These are phyloP conservation scores for Solenopsis invicta DNA, from an alignment of 1,140 invertebrate genomes.

Conservation along the genomic window DNA sequence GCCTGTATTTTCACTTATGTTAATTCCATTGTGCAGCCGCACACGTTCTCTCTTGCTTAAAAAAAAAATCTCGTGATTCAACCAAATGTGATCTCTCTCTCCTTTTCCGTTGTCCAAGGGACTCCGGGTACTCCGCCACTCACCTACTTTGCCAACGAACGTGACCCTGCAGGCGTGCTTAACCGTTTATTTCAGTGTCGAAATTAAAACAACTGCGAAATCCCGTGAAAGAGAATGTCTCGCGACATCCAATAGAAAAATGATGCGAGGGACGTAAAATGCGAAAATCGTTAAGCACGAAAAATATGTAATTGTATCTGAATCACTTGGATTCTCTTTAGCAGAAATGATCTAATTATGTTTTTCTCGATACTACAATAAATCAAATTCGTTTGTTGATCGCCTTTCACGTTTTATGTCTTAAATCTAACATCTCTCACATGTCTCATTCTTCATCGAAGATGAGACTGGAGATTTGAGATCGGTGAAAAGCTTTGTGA, in stretches of 20 bases:
- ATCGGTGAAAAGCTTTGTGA: conserved; percentile 31
- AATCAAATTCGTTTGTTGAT: not conserved
- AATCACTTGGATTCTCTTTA: not conserved
- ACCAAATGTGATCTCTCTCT: conserved; percentile 36
- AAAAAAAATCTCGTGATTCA: conserved; percentile 62
- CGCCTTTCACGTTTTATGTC: not conserved
- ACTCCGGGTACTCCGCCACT: conserved; percentile 35
- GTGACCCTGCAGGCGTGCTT: conserved; percentile 21
- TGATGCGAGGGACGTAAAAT: conserved; percentile 6
- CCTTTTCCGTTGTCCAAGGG: conserved; percentile 67
- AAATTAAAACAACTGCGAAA: conserved; percentile 18
- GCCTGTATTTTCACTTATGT: conserved; percentile 83
- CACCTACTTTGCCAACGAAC: conserved; percentile 68
- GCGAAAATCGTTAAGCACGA: not conserved
- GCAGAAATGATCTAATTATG: not conserved
- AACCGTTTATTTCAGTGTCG: conserved; percentile 23
- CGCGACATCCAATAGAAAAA: not conserved
- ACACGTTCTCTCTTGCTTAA: conserved; percentile 35
- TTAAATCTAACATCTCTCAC: not conserved
- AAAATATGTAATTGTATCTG: not conserved
- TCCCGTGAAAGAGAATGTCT: not conserved
- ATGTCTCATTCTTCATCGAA: not conserved
- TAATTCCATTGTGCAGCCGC: conserved; percentile 74
- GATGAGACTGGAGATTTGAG: not conserved
- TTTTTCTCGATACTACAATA: not conserved